Conservation (phyloP, 2,113 vertebrate species). For the Herpetotheres cachinnans region DNA sequence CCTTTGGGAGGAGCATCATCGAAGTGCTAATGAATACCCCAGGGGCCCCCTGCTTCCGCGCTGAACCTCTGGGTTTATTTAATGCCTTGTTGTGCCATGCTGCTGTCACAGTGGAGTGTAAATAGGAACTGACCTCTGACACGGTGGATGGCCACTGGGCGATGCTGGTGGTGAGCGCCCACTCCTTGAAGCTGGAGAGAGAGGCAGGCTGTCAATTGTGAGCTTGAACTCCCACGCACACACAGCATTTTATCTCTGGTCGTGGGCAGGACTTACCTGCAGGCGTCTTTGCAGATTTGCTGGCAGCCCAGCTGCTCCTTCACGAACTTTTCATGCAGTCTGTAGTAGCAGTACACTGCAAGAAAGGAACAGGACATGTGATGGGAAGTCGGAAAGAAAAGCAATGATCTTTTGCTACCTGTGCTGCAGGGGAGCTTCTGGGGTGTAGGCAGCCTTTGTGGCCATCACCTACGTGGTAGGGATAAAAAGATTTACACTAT, state of each 20-base stretch:
- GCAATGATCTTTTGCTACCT: not conserved
- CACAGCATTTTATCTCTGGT: not conserved
- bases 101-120: not conserved
- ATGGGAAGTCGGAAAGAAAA: not conserved
- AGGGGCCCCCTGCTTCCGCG: not conserved
- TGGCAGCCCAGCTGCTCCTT: constrained; percentile 80
- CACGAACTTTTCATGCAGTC: constrained; percentile 71
- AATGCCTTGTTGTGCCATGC: not conserved
- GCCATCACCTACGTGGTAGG: not conserved
- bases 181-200: constrained; percentile 79
- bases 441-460: not conserved
- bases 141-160: constrained; percentile 78
- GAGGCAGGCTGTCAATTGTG: not conserved
- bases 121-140: constrained; percentile 68
- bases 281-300: constrained; percentile 74
- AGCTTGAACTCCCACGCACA: fast-evolving
- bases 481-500: not conserved
- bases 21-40: not conserved
- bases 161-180: constrained; percentile 78
- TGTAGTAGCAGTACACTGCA: constrained; percentile 82
- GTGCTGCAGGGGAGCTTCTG: not conserved
- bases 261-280: constrained; percentile 67
- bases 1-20: not conserved
- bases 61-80: not conserved
- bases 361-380: not conserved